Percentiles rank a stretch among this genome's conserved stretches.
Conservation (phyloP, 2,888 invertebrate species). For the Standfussiana lucernea region DNA sequence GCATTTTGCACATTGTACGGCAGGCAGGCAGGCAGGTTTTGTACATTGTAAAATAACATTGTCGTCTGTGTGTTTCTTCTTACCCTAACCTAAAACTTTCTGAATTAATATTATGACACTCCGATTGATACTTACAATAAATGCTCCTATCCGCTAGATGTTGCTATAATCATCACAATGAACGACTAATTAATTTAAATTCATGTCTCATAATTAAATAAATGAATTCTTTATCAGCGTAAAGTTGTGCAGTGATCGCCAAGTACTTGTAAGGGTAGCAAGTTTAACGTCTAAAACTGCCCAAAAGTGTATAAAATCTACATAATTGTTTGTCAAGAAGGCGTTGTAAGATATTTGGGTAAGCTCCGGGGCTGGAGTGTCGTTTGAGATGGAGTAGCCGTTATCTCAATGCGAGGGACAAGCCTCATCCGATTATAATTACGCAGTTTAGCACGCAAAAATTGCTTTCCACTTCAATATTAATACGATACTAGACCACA, state of each 20-base stretch:
- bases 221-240: constrained; percentile 60
- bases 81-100: background rate
- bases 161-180: background rate
- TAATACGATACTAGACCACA: constrained; percentile 19
- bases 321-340: constrained; percentile 70
- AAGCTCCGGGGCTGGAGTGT: constrained; percentile 55
- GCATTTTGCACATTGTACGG: no score
- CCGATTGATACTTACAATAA: background rate
- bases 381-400: constrained; percentile 52
- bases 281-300: constrained; percentile 57
- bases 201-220: constrained; percentile 45
- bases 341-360: constrained; percentile 63
- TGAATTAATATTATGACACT: background rate
- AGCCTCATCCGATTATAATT: constrained; percentile 63
- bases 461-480: constrained; percentile 49
- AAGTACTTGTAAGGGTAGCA: constrained; percentile 54
- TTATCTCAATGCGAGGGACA: constrained; percentile 60
- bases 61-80: background rate
- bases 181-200: constrained; percentile 21
- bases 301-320: constrained; percentile 68
- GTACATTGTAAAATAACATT: background rate
- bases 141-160: background rate
- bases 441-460: constrained; percentile 52
- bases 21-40: no score
- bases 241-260: constrained; percentile 48